These are phyloP conservation scores for Rhamnusium bicolor DNA, from an alignment of 2,888 invertebrate genomes.

Conservation along the genomic window DNA sequence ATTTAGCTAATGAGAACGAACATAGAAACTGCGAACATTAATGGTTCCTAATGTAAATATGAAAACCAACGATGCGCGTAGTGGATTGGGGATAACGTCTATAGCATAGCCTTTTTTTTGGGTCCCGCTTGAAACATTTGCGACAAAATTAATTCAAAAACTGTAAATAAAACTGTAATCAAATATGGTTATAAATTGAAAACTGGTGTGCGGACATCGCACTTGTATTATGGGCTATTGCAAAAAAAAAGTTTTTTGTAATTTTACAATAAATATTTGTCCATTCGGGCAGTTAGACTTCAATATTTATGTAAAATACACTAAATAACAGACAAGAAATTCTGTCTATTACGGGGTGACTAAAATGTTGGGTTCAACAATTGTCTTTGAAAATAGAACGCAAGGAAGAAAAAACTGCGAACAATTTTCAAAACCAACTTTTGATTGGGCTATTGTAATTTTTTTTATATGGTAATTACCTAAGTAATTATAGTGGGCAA, in stretches of 20 bases:
- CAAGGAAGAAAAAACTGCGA: constrained; percentile 40
- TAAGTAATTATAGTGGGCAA: constrained; percentile 66
- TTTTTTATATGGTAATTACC: constrained; percentile 64
- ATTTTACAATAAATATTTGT: constrained; percentile 72
- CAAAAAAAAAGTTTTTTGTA: constrained; percentile 70
- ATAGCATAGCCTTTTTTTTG: constrained; percentile 61
- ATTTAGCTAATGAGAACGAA: neutral
- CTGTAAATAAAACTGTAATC: constrained; percentile 59
- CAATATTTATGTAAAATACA: constrained; percentile 72
- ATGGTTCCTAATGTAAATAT: neutral
- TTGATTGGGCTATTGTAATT: constrained; percentile 70
- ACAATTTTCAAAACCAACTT: constrained; percentile 52
- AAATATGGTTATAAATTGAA: constrained; percentile 65
- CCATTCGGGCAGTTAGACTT: constrained; percentile 71
- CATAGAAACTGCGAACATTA: neutral
- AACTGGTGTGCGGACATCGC: constrained; percentile 57
- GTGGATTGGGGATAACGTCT: constrained; percentile 23
- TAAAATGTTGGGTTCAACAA: constrained; percentile 64
- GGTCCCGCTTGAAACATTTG: constrained; percentile 52
- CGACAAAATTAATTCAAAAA: constrained; percentile 57
- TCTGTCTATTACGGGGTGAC: constrained; percentile 49
- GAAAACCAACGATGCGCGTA: neutral
- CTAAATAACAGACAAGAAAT: constrained; percentile 50
- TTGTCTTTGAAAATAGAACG: constrained; percentile 54
- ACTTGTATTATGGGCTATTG: constrained; percentile 70